phyloP scores from a whole-genome alignment of 2,797 vertebrate species.

The Gouania willdenowi region DNA sequence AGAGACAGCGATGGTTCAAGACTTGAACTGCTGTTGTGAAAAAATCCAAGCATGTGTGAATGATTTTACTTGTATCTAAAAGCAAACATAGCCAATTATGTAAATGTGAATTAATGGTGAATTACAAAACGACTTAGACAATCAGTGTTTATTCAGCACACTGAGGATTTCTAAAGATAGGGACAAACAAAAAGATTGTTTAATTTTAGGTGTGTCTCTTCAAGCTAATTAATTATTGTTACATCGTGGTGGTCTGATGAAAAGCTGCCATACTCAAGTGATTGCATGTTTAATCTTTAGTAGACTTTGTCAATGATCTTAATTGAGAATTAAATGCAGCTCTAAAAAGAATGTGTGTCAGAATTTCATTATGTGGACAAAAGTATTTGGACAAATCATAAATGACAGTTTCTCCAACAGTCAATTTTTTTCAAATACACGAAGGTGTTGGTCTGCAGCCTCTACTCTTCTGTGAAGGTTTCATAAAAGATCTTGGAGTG shows the following conservation, averaged over 20 bases:
- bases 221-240: slow-evolving; percentile 31
- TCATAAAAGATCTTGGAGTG: too few relatives aligned
- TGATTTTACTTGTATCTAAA: slow-evolving; percentile 18
- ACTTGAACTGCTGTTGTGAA: slow-evolving; percentile 2
- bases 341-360: too few relatives aligned
- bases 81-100: slow-evolving; percentile 25
- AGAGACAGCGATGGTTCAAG: neutral
- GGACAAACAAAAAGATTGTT: slow-evolving; percentile 32
- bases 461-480: too few relatives aligned
- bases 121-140: slow-evolving; percentile 13
- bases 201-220: slow-evolving; percentile 45
- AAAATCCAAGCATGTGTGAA: slow-evolving; percentile 20
- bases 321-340: too few relatives aligned
- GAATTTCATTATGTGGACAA: too few relatives aligned
- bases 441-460: too few relatives aligned
- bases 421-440: too few relatives aligned
- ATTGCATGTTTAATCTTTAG: too few relatives aligned
- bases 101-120: slow-evolving; percentile 13
- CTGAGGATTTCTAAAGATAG: slow-evolving; percentile 1
- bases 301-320: too few relatives aligned
- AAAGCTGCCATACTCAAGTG: too few relatives aligned
- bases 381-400: too few relatives aligned
- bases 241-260: slow-evolving; percentile 34
- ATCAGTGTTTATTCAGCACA: neutral
- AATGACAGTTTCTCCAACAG: too few relatives aligned